A percentile compares a stretch with the other conserved stretches of the same genome.
phyloP scores from a whole-genome alignment of 2,888 invertebrate species.

The Cenopis cana region DNA sequence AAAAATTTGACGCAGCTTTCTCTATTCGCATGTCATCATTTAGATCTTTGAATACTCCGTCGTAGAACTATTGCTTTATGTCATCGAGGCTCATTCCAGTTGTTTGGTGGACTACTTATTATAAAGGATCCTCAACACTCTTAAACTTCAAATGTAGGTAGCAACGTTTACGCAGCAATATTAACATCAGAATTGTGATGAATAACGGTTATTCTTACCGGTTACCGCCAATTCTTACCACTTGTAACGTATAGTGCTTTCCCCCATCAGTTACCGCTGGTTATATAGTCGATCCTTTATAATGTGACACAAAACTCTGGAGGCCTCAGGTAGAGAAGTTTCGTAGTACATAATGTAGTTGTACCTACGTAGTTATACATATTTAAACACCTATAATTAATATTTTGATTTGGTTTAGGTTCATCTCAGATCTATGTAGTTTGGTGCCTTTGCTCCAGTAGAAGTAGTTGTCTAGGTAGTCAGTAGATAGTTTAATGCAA shows the following conservation, averaged over 20 bases:
- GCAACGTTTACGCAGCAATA: neutral
- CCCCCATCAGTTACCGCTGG: too few species aligned
- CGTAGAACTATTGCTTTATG: neutral
- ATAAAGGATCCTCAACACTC: neutral
- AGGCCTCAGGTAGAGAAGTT: neutral
- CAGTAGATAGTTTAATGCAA: neutral
- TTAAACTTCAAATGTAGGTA: neutral
- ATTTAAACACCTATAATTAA: neutral
- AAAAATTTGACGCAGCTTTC: slow-evolving; percentile 12
- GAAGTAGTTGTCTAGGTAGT: slow-evolving; percentile 1
- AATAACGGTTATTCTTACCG: neutral
- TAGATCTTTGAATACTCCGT: neutral
- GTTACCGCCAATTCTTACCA: too few species aligned
- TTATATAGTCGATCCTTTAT: neutral
- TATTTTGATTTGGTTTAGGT: slow-evolving; percentile 6
- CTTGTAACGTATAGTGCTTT: too few species aligned
- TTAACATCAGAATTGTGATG: neutral
- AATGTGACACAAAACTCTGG: neutral
- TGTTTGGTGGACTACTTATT: neutral
- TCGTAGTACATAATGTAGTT: neutral
- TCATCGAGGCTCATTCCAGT: neutral
- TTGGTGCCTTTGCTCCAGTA: neutral
- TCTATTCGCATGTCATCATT: slow-evolving; percentile 28
- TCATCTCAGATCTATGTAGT: neutral
- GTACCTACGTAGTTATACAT: slow-evolving; percentile 5